Evolutionary conservation across 2,888 invertebrate genomes (phyloP), one percentile per base, ranked within the genome.

Genomic region (Synanthedon tipuliformis): DNA sequence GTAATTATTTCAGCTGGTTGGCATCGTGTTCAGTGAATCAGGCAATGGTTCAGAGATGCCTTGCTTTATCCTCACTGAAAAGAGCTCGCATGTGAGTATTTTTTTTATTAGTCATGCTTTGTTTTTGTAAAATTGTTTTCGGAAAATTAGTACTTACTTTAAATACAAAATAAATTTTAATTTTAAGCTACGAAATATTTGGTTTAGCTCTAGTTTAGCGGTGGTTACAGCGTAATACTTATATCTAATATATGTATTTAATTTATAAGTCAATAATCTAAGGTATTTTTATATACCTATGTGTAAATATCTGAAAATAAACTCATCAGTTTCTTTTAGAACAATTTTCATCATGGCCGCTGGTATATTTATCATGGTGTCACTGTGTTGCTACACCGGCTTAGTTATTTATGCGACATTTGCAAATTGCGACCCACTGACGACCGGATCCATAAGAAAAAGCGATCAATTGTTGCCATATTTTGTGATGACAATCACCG

Each of bases 351-450:
- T 94, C 56, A 92, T 96, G 78, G 93, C 95, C 0, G 76, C 90
- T 3, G 96, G 96, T 0, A 92, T 96, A 52, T 85, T 92, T 53
- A 78, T 89, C 10, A 90, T 97, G 27, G 90, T 96, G 1, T 89
- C 91, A 0, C 87, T 96, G 66, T 94, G 95, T 69, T 94, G 94
- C 64, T 94, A 94, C 68, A 94, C 94, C 52, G 97, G 97, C 0
- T 86, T 97, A 5, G 90, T 97, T 1, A 94, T 97, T 59, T 97
- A 93, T 73, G 95, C 96, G 0, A 92, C 92, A 2, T 97, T 95
- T 68, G 88, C 92, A 51, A 89, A 91, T 48, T 97, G 97, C 69
- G 96, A 97, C 80, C 97, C 97, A 0, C 83, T 96, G n/a, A 88
- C 90, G 4, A 91, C 92, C 12, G 91, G 91, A 51, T 90, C 91